A percentile compares a stretch with the other conserved stretches of the same genome.
Evolutionary conservation across 2,888 invertebrate species (phyloP).

Genomic region (Oscheius sp.): DNA sequence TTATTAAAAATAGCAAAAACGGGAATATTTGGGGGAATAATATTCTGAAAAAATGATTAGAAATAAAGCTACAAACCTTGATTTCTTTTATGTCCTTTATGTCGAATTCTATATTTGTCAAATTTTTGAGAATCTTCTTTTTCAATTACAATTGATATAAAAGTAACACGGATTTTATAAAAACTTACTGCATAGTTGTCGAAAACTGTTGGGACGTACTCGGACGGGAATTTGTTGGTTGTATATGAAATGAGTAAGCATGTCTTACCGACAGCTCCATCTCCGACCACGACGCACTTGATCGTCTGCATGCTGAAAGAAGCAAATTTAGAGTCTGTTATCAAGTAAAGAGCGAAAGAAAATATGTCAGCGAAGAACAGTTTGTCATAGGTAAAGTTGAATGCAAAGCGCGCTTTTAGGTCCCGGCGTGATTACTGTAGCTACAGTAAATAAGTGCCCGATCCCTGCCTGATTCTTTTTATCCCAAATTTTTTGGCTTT

Average conservation of each 20-base stretch:
- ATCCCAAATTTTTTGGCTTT: no score
- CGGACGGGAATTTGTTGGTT: conserved; percentile 76
- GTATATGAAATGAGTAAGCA: conserved; percentile 82
- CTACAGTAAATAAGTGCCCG: no score
- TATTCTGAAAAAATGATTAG: neutral
- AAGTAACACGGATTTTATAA: no score
- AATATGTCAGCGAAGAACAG: neutral
- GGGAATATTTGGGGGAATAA: neutral
- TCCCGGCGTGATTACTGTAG: no score
- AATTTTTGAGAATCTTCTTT: no score
- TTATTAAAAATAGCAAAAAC: neutral
- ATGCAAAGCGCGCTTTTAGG: no score
- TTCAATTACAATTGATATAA: no score
- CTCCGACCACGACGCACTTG: conserved; percentile 96
- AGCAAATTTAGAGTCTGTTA: neutral
- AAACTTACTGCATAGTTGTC: conserved; percentile 75
- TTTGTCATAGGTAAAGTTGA: conserved; percentile 9
- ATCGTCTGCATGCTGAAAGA: conserved; percentile 70
- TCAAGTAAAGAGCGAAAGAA: conserved; percentile 8
- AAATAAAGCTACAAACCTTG: conserved; percentile 26
- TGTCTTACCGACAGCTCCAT: conserved; percentile 93
- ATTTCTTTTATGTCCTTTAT: conserved; percentile 39
- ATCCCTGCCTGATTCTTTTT: no score
- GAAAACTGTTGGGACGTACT: conserved; percentile 73
- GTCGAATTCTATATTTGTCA: conserved; percentile 34